Percentiles rank a stretch among this genome's conserved stretches.
Evolutionary conservation across 2,888 invertebrate genomes (phyloP).

Genomic region (Panorpa germanica): DNA sequence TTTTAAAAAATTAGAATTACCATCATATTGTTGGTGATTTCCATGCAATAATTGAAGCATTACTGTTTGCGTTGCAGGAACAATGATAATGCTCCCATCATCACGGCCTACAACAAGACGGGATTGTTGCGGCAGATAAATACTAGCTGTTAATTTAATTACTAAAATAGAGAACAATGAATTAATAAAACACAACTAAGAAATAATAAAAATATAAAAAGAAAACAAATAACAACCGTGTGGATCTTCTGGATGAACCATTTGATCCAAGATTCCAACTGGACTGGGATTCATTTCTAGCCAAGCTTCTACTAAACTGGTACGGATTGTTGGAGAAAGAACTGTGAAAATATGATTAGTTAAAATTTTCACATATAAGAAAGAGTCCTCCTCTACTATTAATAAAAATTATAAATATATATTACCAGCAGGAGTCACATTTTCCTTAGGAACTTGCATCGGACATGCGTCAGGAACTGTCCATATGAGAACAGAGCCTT

Average conservation of each 20-base stretch:
- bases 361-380: constrained; percentile 7
- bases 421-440: constrained; percentile 11
- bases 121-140: constrained; percentile 86
- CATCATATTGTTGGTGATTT: constrained; percentile 61
- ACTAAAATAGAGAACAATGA: constrained; percentile 19
- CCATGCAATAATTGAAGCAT: constrained; percentile 83
- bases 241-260: constrained; percentile 53
- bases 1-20: constrained; percentile 24
- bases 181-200: background rate
- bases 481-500: constrained; percentile 81
- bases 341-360: constrained; percentile 22
- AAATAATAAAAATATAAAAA: constrained; percentile 1
- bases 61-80: constrained; percentile 89
- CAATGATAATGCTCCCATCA: constrained; percentile 90
- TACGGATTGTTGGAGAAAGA: constrained; percentile 57
- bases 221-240: constrained; percentile 20
- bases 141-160: constrained; percentile 77
- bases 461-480: constrained; percentile 49
- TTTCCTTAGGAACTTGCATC: background rate
- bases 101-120: constrained; percentile 86
- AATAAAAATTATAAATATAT: constrained; percentile 1
- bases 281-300: constrained; percentile 71
- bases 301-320: constrained; percentile 77
- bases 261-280: constrained; percentile 78
- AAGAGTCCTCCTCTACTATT: background rate